Evolutionary conservation across 2,888 invertebrate species (phyloP).

Genomic region (Lithophane leautieri): DNA sequence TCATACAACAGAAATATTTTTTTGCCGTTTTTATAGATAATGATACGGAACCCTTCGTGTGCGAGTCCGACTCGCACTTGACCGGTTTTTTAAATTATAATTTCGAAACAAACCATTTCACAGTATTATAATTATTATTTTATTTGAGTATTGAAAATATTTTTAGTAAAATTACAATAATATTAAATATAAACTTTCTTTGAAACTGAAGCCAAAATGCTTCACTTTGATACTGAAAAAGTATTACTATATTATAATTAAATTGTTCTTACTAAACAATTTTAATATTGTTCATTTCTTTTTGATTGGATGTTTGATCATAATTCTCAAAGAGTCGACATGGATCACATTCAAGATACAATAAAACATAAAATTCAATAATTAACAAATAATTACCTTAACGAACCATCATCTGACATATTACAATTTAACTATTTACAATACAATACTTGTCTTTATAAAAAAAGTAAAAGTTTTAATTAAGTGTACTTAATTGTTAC

Average conservation of each 20-base stretch:
- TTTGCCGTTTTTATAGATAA: background rate
- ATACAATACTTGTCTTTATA: background rate
- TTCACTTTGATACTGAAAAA: background rate
- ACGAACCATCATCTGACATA: background rate
- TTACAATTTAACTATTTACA: background rate
- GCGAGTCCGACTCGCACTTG: no score
- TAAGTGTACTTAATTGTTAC: background rate
- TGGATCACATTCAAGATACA: background rate
- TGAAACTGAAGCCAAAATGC: background rate
- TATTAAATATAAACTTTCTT: background rate
- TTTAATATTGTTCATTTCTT: background rate
- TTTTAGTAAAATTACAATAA: background rate
- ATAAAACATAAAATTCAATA: background rate
- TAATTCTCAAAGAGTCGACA: background rate
- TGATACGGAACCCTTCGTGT: no score
- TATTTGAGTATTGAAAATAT: constrained; percentile 28
- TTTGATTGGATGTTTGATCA: background rate
- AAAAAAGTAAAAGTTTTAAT: constrained; percentile 2
- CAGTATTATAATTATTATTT: background rate
- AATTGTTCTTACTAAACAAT: background rate
- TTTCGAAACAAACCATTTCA: background rate
- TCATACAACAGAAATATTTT: background rate
- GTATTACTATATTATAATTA: background rate
- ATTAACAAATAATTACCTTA: background rate
- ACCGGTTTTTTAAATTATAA: background rate